Percentiles rank a stretch among this genome's conserved stretches.
Conservation (phyloP, 2,888 invertebrate genomes). For the Caenorhabditis parvicauda region DNA sequence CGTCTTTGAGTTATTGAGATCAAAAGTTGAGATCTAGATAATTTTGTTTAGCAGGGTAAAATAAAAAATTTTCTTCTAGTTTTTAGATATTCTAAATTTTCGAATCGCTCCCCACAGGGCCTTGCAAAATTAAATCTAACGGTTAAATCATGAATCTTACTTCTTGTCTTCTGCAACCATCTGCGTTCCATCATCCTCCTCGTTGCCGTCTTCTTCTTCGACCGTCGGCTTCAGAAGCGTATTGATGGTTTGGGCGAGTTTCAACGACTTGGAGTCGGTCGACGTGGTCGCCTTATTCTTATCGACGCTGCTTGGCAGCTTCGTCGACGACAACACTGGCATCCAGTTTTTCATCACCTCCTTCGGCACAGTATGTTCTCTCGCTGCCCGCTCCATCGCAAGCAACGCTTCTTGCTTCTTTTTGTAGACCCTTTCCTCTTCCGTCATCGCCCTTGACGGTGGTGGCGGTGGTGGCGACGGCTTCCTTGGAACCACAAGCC, state of each 20-base stretch:
- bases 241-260: background rate
- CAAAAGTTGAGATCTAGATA: too few relatives aligned
- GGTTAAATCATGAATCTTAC: too few relatives aligned
- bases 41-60: too few relatives aligned
- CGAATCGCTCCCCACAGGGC: too few relatives aligned
- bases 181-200: too few relatives aligned
- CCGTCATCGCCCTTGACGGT: slow-evolving; percentile 1
- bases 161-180: too few relatives aligned
- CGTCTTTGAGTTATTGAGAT: too few relatives aligned
- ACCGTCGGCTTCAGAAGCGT: background rate
- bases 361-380: too few relatives aligned
- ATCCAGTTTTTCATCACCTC: background rate
- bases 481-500: too few relatives aligned
- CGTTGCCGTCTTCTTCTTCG: slow-evolving; percentile 7
- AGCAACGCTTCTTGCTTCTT: slow-evolving; percentile 13
- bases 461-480: background rate
- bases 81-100: too few relatives aligned
- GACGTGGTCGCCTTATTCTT: slow-evolving; percentile 1
- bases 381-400: background rate
- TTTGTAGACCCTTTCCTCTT: slow-evolving; percentile 14
- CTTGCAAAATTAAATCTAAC: too few relatives aligned
- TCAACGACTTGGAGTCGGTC: slow-evolving; percentile 1
- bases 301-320: background rate
- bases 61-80: too few relatives aligned
- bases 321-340: slow-evolving; percentile 4